These are phyloP conservation scores for Slavum lentiscoides DNA, from an alignment of 2,888 invertebrate species.

Conservation along the genomic window DNA sequence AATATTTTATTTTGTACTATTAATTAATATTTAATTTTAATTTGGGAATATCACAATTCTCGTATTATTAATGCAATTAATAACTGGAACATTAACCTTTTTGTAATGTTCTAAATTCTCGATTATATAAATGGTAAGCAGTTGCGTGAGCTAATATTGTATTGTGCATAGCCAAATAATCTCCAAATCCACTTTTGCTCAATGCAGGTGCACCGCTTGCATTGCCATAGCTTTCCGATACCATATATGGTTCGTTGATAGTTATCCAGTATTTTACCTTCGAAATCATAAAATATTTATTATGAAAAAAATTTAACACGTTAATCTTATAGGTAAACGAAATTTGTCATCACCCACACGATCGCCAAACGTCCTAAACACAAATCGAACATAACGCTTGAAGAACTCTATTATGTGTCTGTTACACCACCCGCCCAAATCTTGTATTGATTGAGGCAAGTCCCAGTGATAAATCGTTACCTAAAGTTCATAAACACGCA, in stretches of 20 bases:
- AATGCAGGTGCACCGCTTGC: slow-evolving; percentile 57
- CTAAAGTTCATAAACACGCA: slow-evolving; percentile 43
- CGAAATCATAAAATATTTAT: background rate
- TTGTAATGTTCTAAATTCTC: slow-evolving; percentile 63
- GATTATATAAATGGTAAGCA: slow-evolving; percentile 67
- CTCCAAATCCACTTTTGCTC: slow-evolving; percentile 64
- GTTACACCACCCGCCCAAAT: slow-evolving; percentile 71
- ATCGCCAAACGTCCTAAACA: slow-evolving; percentile 63
- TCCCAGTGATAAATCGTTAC: slow-evolving; percentile 67
- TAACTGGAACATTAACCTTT: slow-evolving; percentile 60
- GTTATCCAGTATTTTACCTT: slow-evolving; percentile 68
- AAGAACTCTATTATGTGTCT: slow-evolving; percentile 68
- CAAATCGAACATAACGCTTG: slow-evolving; percentile 67
- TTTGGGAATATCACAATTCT: too few relatives aligned
- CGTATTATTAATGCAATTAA: too few relatives aligned
- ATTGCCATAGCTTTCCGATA: slow-evolving; percentile 56
- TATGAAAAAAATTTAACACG: background rate
- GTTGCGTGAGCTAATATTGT: slow-evolving; percentile 69
- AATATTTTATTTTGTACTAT: too few relatives aligned
- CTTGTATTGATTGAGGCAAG: slow-evolving; percentile 63
- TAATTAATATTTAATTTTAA: too few relatives aligned
- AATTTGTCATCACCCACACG: slow-evolving; percentile 59
- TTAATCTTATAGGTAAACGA: background rate
- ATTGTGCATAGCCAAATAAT: slow-evolving; percentile 69
- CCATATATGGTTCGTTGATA: slow-evolving; percentile 66